These are phyloP conservation scores for Antigone vipio DNA, from an alignment of 2,113 vertebrate species.

Conservation along the genomic window DNA sequence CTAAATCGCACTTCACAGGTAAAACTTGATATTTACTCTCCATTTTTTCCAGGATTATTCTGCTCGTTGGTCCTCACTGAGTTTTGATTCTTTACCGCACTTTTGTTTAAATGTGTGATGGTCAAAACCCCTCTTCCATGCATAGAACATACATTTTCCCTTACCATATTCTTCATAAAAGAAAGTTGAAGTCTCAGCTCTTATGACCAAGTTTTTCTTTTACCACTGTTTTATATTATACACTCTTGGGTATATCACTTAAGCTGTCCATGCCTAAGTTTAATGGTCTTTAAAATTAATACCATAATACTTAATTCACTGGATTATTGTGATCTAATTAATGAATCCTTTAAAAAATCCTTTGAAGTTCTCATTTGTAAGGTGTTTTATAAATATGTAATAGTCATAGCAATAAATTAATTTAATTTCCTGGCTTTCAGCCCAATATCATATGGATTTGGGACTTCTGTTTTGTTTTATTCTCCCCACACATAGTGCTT, in stretches of 20 bases:
- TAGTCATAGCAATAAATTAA: background rate
- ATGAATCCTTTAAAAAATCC: background rate
- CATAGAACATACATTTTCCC: background rate
- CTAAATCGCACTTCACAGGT: background rate
- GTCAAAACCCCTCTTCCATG: background rate
- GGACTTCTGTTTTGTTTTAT: background rate
- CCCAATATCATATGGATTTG: background rate
- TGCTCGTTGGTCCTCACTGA: background rate
- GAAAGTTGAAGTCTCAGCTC: background rate
- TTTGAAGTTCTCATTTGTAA: background rate
- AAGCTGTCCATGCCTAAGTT: background rate
- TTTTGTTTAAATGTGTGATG: background rate
- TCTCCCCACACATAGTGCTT: background rate
- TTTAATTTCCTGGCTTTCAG: background rate
- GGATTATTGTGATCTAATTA: background rate
- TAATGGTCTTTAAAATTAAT: background rate
- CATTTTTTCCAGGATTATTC: background rate
- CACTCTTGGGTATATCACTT: background rate
- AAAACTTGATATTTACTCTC: background rate
- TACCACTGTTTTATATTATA: background rate
- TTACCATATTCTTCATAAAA: background rate
- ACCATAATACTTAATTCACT: background rate
- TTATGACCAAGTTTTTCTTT: background rate
- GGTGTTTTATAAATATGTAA: background rate
- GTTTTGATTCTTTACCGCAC: background rate